phyloP scores from a whole-genome alignment of 2,888 invertebrate species.

The Tenthredo scrophulariae region DNA sequence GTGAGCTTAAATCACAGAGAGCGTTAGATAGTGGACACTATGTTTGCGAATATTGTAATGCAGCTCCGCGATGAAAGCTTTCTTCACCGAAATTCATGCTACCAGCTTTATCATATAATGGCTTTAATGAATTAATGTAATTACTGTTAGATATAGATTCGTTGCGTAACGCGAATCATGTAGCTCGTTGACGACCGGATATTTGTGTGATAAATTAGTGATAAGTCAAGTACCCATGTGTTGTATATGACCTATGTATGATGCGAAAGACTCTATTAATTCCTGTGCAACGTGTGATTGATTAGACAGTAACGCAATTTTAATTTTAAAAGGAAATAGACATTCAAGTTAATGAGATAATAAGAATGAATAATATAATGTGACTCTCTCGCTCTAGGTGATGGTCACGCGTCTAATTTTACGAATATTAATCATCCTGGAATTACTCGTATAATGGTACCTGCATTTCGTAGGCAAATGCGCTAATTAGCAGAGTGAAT shows the following conservation, averaged over 20 bases:
- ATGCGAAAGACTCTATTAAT: neutral
- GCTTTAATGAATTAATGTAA: neutral
- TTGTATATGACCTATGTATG: neutral
- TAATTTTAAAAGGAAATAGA: constrained; percentile 7
- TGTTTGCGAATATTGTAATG: neutral
- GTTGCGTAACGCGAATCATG: constrained; percentile 18
- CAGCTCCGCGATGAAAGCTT: neutral
- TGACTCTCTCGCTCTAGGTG: neutral
- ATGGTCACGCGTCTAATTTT: constrained; percentile 12
- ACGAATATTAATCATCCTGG: neutral
- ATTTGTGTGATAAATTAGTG: neutral
- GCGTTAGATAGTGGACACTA: neutral
- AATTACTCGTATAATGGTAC: constrained; percentile 10
- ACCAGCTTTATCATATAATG: neutral
- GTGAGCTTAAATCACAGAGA: neutral
- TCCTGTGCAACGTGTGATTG: neutral
- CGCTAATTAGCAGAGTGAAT: constrained; percentile 4
- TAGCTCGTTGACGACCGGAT: neutral
- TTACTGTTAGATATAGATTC: neutral
- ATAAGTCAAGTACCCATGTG: neutral
- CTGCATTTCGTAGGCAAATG: neutral
- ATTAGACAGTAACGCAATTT: neutral
- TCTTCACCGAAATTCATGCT: constrained; percentile 2
- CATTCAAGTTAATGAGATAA: constrained; percentile 23
- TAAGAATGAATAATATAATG: neutral